These are phyloP conservation scores for Drosophila nigricruria DNA, from an alignment of 2,888 invertebrate species.

Conservation along the genomic window DNA sequence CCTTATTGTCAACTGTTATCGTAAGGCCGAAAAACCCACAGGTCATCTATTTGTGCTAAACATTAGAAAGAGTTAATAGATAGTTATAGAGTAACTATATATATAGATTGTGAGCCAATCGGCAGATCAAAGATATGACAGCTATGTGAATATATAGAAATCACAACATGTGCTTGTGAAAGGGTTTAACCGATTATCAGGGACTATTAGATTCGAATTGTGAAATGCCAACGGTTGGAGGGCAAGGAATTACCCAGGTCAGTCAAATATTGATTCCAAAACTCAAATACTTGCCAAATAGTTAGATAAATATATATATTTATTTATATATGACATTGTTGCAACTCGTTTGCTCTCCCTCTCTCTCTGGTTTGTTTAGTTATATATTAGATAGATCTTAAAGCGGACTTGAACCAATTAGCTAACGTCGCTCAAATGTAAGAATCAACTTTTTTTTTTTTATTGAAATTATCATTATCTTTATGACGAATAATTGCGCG, in stretches of 20 bases:
- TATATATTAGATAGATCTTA: background rate
- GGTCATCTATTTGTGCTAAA: constrained; percentile 47
- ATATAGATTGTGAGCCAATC: constrained; percentile 21
- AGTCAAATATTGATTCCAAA: constrained; percentile 16
- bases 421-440: constrained; percentile 38
- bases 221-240: constrained; percentile 10
- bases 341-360: constrained; percentile 4
- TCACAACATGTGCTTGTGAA: constrained; percentile 46
- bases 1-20: constrained; percentile 27
- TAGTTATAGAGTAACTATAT: background rate
- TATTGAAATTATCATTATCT: constrained; percentile 76
- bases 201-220: constrained; percentile 2
- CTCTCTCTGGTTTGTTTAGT: background rate
- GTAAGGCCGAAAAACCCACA: constrained; percentile 11
- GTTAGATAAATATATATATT: background rate
- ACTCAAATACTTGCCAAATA: constrained; percentile 14
- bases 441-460: constrained; percentile 55
- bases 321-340: constrained; percentile 9
- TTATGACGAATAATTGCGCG: constrained; percentile 79
- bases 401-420: constrained; percentile 61
- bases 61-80: constrained; percentile 52
- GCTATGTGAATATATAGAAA: constrained; percentile 17
- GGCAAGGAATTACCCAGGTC: constrained; percentile 33
- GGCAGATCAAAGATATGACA: constrained; percentile 30
- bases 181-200: constrained; percentile 30